Evolutionary conservation across 2,113 vertebrate species (phyloP).

Genomic region (Stigmatopora argus): DNA sequence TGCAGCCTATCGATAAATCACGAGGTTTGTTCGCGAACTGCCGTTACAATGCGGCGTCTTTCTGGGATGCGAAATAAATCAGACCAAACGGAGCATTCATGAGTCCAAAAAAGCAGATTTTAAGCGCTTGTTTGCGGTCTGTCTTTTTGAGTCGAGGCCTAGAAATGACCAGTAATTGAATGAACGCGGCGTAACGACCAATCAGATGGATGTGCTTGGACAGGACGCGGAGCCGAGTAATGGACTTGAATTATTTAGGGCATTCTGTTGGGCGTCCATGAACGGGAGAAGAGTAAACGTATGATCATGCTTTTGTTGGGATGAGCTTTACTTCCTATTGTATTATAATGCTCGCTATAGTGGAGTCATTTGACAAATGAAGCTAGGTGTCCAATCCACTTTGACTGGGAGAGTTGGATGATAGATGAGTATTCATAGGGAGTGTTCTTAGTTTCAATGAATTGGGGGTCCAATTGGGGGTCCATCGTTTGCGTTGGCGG

Average conservation of each 20-base stretch:
- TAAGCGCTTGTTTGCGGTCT: neutral
- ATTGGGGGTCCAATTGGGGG: too few relatives aligned
- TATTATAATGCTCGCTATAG: neutral
- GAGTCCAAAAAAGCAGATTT: slow-evolving; percentile 9
- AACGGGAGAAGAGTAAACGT: neutral
- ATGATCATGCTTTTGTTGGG: neutral
- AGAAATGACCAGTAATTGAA: slow-evolving; percentile 13
- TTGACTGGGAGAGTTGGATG: too few relatives aligned
- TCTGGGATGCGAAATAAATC: neutral
- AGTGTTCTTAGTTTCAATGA: too few relatives aligned
- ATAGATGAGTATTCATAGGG: too few relatives aligned
- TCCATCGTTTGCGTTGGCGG: too few relatives aligned
- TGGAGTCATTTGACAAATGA: neutral
- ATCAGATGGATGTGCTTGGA: neutral
- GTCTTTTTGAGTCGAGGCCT: neutral
- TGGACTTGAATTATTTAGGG: slow-evolving; percentile 19
- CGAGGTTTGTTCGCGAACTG: neutral
- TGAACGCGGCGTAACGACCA: neutral
- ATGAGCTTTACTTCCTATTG: neutral
- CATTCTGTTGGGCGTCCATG: neutral
- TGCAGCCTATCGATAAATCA: slow-evolving; percentile 2
- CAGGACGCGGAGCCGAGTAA: slow-evolving; percentile 6
- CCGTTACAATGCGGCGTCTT: neutral
- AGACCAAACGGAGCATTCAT: neutral
- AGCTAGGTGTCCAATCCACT: too few relatives aligned